A percentile compares a stretch with the other conserved stretches of the same genome.
Evolutionary conservation across 1,140 invertebrate genomes (phyloP).

Genomic region (Pseudomyrmex gracilis): DNA sequence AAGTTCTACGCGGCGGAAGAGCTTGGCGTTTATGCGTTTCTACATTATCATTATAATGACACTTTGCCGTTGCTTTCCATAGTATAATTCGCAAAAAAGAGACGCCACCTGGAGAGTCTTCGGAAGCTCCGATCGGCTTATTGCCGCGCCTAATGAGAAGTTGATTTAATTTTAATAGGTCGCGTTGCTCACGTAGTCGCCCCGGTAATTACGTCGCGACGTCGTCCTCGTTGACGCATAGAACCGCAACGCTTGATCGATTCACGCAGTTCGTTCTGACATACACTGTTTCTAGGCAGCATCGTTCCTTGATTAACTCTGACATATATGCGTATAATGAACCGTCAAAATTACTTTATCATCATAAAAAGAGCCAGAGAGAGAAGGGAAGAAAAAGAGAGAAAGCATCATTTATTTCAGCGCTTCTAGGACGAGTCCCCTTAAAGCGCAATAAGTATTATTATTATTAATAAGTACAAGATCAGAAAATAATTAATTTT

Average conservation of each 20-base stretch:
- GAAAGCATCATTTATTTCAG: too few relatives aligned
- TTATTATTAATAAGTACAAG: too few relatives aligned
- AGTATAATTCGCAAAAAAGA: slow-evolving; percentile 11
- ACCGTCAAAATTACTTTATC: too few relatives aligned
- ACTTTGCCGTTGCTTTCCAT: not conserved
- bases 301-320: too few relatives aligned
- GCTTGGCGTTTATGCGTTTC: not conserved
- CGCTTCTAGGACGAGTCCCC: too few relatives aligned
- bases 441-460: too few relatives aligned
- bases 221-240: slow-evolving; percentile 12
- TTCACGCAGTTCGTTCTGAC: not conserved
- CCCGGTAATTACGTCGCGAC: slow-evolving; percentile 37
- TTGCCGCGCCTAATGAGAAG: slow-evolving; percentile 63
- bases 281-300: not conserved
- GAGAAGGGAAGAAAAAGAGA: too few relatives aligned
- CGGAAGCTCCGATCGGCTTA: slow-evolving; percentile 13
- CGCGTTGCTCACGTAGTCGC: slow-evolving; percentile 7
- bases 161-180: slow-evolving; percentile 72
- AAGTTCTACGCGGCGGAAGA: slow-evolving; percentile 1
- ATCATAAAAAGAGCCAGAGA: too few relatives aligned
- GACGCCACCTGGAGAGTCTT: slow-evolving; percentile 6
- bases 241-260: slow-evolving; percentile 22
- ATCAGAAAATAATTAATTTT: too few relatives aligned
- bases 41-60: slow-evolving; percentile 21
- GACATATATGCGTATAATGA: too few relatives aligned